Conservation (phyloP, 2,797 vertebrate species). For the Antrozous pallidus region DNA sequence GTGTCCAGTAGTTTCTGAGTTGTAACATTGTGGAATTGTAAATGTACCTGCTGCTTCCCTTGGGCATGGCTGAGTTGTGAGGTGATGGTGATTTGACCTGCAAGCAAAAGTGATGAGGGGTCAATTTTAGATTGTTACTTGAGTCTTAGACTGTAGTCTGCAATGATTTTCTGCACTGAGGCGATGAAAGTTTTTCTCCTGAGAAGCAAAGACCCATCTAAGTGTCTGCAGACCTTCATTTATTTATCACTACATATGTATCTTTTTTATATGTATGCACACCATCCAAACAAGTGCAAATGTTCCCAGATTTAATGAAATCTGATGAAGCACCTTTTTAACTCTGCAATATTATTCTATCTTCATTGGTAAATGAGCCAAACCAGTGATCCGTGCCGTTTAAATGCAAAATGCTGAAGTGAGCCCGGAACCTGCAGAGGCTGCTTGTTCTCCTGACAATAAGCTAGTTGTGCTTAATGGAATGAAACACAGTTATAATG, state of each 20-base stretch:
- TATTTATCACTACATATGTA: conserved; percentile 35
- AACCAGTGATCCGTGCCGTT: conserved; percentile 83
- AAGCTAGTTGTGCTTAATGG: conserved; percentile 87
- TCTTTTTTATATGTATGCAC: conserved; percentile 58
- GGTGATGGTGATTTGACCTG: background rate
- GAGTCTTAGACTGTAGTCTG: background rate
- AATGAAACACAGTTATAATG: conserved; percentile 86
- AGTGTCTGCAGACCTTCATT: conserved; percentile 30
- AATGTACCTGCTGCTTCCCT: background rate
- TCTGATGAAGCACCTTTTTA: conserved; percentile 85
- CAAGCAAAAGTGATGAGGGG: background rate
- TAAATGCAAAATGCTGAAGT: conserved; percentile 84
- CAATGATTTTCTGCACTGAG: background rate
- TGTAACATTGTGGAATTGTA: conserved; percentile 31
- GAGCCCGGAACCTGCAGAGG: conserved; percentile 80
- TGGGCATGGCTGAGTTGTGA: conserved; percentile 52
- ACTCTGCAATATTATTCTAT: conserved; percentile 84
- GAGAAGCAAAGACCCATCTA: background rate
- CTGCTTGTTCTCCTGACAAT: conserved; percentile 84
- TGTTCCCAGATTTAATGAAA: conserved; percentile 81
- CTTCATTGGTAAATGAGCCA: conserved; percentile 85
- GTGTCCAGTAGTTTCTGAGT: background rate
- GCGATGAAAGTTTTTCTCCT: background rate
- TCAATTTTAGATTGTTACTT: conserved; percentile 38
- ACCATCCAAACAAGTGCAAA: conserved; percentile 62